Base-by-base conservation (phyloP, 2,113 vertebrate genomes). In the Coptodon bakossiorum region DNA sequence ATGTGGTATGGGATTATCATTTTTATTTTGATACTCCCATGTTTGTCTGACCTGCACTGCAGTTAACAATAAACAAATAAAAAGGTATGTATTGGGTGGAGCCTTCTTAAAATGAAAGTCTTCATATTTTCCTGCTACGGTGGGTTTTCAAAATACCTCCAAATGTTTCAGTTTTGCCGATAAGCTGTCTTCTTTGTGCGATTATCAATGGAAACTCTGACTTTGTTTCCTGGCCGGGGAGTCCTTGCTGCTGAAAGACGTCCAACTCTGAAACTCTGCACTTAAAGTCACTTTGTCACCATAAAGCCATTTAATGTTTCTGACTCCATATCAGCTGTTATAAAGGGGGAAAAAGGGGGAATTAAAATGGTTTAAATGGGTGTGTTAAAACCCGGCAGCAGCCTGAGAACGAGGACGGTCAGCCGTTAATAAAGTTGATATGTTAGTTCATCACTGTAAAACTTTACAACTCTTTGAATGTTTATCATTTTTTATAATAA, bases 401-500 rank as follows among this genome's bases (percentile, higher is more conserved):
- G 85, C 89, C 85, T 86, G 90, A 91, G 90, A 90, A 88, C 14
- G 82, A 76, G 63, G 59, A 84, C 88, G 17, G 81, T 82, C 57
- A 2, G 84, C 85, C 86, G 80, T 93, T 94, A 93, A 93, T 93
- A 94, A 91, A 86, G 86, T 82, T 90, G 92, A 94, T 91, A 57
- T 89, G 93, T 93, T 92, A 92, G 91, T 93, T 91, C 90, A 92
- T 91, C 88, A 89, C 90, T 89, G 93, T 95, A 94, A 94, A 95
- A 93, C 92, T 94, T 95, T 93, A 95, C 93, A 89, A 54, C 93
- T 88, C 86, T 93, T 89, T 90, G 85, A 92, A 91, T 93, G 93
- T 93, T 95, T 94, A 91, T 94, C 93, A 93, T 92, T 92, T 89
- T 92, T 92, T 94, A 94, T 89, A 94, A 94, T 94, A 93, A 91